These are phyloP conservation scores for Lipotes vexillifer DNA, from an alignment of 2,113 vertebrate genomes.

Conservation along the genomic window DNA sequence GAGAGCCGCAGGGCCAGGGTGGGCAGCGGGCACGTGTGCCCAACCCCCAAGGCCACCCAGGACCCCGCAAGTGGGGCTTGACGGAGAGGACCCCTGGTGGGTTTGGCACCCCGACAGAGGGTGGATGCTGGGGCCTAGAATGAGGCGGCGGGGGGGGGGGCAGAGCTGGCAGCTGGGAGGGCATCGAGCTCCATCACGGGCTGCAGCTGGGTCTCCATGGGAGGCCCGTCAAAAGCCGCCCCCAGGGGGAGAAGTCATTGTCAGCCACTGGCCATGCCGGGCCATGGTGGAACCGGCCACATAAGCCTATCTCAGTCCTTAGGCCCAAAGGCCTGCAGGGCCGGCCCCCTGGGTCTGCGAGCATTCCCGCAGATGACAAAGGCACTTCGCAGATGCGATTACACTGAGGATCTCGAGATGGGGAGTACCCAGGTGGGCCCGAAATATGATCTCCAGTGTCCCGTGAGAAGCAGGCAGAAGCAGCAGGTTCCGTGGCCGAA, in stretches of 20 bases:
- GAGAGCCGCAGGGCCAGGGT: background rate
- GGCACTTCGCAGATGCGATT: background rate
- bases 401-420: background rate
- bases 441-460: background rate
- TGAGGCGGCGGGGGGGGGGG: background rate
- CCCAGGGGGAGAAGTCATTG: background rate
- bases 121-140: background rate
- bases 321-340: background rate
- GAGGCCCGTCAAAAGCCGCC: background rate
- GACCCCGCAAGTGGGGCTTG: background rate
- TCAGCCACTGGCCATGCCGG: background rate
- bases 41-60: background rate
- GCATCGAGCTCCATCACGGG: background rate
- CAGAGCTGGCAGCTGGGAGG: background rate
- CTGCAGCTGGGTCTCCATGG: rapidly evolving
- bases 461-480: too few relatives aligned
- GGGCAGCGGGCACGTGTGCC: rapidly evolving
- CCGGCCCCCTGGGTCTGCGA: too few relatives aligned
- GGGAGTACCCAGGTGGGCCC: background rate
- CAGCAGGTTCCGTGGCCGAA: background rate
- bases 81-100: too few relatives aligned
- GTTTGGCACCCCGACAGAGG: background rate
- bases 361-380: background rate
- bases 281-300: background rate
- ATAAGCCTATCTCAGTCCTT: background rate